Evolutionary conservation across 2,113 vertebrate genomes (phyloP), one percentile per base, ranked within the genome.

Genomic region (Megatriorchis doriae): DNA sequence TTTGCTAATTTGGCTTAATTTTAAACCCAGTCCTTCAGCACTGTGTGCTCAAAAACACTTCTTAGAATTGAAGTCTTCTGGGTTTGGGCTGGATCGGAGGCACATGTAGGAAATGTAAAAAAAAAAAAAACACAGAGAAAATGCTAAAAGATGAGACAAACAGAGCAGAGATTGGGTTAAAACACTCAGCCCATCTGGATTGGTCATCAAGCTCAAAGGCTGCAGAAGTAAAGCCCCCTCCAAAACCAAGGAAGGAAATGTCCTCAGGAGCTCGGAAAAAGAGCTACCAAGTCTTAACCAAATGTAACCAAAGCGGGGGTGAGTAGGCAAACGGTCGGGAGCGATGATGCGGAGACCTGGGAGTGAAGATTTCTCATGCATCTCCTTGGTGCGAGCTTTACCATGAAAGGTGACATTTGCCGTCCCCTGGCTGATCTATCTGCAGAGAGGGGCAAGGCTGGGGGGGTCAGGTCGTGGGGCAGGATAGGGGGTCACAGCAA

Each of bases 1-100:
- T 85, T 93, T 89, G 48, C n/a, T 96, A 70, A 68, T 90, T 89
- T 90, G 70, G 78, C 78, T 87, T 91, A 55, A 90, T 85, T 94
- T 93, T 82, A 79, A 91, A 80, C 45, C 31, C 70, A n/a, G 50
- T 74, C 26, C 27, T 86, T 92, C n/a, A 34, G 22, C 32, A 77
- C 0, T 77, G 62, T 81, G 25, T 59, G 38, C 11, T 97, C 48
- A 85, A 89, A 95, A 91, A 56, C 62, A 38, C 81, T 93, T 86
- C 75, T 92, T 59, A 89, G 81, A 93, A 91, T 61, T 63, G 16
- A 87, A 85, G 40, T 25, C 70, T 85, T 94, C 45, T 29, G 81
- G 48, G 58, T 82, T 82, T 93, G 43, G 34, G 38, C 16, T 73
- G 70, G 20, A 43, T 73, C 87, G 19, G 38, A 88, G 48, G 53